phyloP scores from a whole-genome alignment of 2,888 invertebrate genomes.

The Eristalis intricaria region DNA sequence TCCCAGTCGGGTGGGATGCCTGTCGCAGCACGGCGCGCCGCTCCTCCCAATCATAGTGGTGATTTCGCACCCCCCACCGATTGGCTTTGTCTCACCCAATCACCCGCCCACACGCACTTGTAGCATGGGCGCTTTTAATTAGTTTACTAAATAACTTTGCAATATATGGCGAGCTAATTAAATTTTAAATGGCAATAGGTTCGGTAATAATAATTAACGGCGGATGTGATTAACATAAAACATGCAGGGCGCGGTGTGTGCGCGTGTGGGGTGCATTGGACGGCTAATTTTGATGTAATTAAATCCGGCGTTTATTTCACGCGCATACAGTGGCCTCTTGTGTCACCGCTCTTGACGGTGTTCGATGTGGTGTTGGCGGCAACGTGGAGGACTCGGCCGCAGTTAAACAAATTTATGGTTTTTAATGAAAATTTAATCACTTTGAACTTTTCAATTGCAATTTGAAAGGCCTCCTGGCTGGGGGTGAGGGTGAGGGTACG shows the following conservation, averaged over 20 bases:
- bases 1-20: background rate
- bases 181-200: conserved; percentile 70
- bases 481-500: too few species aligned
- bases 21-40: background rate
- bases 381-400: background rate
- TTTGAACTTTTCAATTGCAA: background rate
- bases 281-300: conserved; percentile 36
- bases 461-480: too few species aligned
- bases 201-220: conserved; percentile 66
- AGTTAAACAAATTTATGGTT: background rate
- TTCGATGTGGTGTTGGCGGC: background rate
- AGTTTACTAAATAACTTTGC: conserved; percentile 70
- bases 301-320: conserved; percentile 18
- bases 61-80: background rate
- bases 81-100: background rate
- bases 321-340: background rate
- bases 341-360: conserved; percentile 2
- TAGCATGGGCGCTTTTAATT: conserved; percentile 62
- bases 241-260: conserved; percentile 2
- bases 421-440: background rate
- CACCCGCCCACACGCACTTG: background rate
- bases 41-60: background rate
- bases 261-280: conserved; percentile 1
- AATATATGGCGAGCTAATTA: conserved; percentile 68
- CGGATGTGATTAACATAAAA: conserved; percentile 60